These are phyloP conservation scores for Eilema griseolum DNA, from an alignment of 2,888 invertebrate genomes.

Conservation along the genomic window DNA sequence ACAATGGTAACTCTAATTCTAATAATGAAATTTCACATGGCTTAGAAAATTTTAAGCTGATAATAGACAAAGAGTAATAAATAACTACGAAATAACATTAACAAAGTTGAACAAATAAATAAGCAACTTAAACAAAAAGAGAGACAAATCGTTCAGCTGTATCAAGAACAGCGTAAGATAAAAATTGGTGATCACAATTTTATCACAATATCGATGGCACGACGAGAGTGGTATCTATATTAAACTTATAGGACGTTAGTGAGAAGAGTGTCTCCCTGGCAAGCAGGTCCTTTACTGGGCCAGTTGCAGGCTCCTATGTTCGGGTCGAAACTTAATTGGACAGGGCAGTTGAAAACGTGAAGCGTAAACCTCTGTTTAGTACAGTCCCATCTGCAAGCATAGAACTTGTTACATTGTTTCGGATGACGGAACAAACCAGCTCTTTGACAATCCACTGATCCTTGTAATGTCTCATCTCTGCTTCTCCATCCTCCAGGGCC, in stretches of 20 bases:
- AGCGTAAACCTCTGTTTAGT: slow-evolving; percentile 91
- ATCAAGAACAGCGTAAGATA: slow-evolving; percentile 53
- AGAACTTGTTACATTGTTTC: slow-evolving; percentile 93
- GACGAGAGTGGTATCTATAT: slow-evolving; percentile 63
- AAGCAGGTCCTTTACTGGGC: slow-evolving; percentile 93
- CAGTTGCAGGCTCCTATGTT: slow-evolving; percentile 93
- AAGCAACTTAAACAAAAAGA: slow-evolving; percentile 71
- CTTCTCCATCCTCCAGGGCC: slow-evolving; percentile 88
- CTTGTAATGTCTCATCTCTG: slow-evolving; percentile 87
- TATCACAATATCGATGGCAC: slow-evolving; percentile 84
- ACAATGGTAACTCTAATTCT: slow-evolving; percentile 78
- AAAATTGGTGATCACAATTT: slow-evolving; percentile 71
- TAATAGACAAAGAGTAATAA: slow-evolving; percentile 75
- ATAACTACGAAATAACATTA: slow-evolving; percentile 83
- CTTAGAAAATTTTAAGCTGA: slow-evolving; percentile 73
- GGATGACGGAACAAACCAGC: slow-evolving; percentile 90
- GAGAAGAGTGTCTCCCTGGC: slow-evolving; percentile 90
- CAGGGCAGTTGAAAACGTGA: slow-evolving; percentile 92
- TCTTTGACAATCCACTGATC: slow-evolving; percentile 88
- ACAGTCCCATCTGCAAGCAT: slow-evolving; percentile 93
- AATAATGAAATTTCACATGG: slow-evolving; percentile 63
- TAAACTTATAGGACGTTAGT: slow-evolving; percentile 81
- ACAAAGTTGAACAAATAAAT: slow-evolving; percentile 83
- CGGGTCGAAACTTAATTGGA: slow-evolving; percentile 92
- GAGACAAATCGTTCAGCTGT: slow-evolving; percentile 69